Conservation (phyloP, 2,797 vertebrate genomes). For the Nannoperca obscura region DNA sequence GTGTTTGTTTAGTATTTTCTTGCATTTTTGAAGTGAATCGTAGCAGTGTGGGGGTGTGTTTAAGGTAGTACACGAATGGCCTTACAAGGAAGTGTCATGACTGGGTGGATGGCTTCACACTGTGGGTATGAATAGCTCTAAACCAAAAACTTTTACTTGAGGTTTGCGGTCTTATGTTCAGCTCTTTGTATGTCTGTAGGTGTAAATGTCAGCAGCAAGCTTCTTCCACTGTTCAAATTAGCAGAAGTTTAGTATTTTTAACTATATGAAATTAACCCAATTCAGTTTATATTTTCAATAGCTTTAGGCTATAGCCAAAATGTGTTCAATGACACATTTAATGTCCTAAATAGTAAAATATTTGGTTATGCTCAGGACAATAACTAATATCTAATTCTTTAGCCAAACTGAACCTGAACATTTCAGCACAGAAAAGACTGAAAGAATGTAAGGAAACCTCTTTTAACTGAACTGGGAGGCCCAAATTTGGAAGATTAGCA, state of each 20-base stretch:
- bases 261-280: background rate
- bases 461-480: background rate
- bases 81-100: constrained; percentile 38
- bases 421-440: constrained; percentile 1
- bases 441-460: constrained; percentile 15
- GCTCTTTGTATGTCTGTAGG: background rate
- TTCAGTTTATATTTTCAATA: background rate
- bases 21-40: background rate
- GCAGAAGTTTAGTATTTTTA: background rate
- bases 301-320: background rate
- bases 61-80: background rate
- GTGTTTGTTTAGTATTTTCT: background rate
- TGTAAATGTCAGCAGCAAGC: background rate
- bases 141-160: background rate
- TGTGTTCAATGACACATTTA: background rate
- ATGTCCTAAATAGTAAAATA: background rate
- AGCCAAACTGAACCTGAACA: background rate
- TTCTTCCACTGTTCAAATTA: background rate
- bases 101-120: background rate
- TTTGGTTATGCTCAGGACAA: background rate
- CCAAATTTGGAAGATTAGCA: constrained; percentile 36
- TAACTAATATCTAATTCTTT: background rate
- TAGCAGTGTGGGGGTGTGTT: background rate
- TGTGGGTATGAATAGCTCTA: constrained; percentile 37
- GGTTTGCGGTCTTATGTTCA: background rate